These are phyloP conservation scores for Ovis canadensis DNA, from an alignment of 2,113 vertebrate species.

Conservation along the genomic window DNA sequence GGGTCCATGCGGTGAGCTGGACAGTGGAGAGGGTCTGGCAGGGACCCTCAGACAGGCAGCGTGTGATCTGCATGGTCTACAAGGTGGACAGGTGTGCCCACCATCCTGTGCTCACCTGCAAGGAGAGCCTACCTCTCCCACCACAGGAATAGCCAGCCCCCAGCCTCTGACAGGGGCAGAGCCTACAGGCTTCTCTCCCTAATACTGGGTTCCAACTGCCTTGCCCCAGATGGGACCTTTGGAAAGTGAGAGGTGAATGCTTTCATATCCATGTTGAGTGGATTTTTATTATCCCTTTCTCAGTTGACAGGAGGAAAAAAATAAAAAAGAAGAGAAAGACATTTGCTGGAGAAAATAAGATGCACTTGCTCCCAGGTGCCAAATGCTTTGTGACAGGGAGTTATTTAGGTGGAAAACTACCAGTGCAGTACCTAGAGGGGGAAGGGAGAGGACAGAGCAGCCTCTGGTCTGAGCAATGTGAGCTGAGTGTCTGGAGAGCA, in stretches of 20 bases:
- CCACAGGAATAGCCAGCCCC: not conserved
- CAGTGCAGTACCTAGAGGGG: not conserved
- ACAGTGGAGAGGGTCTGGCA: not conserved
- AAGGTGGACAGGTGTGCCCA: not conserved
- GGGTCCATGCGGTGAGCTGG: not conserved
- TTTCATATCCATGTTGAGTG: slow-evolving; percentile 8
- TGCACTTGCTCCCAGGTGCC: not conserved
- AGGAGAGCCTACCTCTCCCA: not conserved
- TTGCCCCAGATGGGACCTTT: slow-evolving; percentile 2
- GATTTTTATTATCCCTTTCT: slow-evolving; percentile 35
- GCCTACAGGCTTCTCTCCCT: not conserved
- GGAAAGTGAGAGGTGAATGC: not conserved
- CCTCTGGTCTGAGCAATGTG: not conserved
- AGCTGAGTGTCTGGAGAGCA: not conserved
- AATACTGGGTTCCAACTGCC: not conserved
- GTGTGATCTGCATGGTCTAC: not conserved
- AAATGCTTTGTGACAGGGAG: not conserved
- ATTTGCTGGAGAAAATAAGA: not conserved
- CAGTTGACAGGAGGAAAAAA: not conserved
- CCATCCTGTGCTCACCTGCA: not conserved
- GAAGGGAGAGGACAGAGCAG: not conserved
- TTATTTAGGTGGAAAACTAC: not conserved
- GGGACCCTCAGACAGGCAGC: not conserved
- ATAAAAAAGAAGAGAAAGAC: not conserved
- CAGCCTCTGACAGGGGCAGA: not conserved